Base-by-base conservation (phyloP, 2,113 vertebrate species). In the Dissostichus mawsoni region DNA sequence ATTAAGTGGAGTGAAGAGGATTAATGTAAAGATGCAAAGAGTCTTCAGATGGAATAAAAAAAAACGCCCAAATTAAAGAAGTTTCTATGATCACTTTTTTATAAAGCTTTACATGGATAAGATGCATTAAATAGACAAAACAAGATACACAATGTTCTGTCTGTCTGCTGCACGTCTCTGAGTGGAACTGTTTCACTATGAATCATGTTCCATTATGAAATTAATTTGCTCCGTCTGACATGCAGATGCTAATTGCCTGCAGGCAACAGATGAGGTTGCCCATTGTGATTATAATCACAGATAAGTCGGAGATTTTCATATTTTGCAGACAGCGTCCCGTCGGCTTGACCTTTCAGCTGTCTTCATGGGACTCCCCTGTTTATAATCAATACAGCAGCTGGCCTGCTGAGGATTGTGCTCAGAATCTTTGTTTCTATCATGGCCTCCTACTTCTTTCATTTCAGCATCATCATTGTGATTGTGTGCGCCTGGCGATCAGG, bases 271-370 rank as follows among this genome's bases (percentile, higher is more conserved):
- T 68, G 69, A 83, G 70, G 47, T 69, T 59, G 41, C 65, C 44
- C 52, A 20, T 67, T 82, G 56, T 86, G 87, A 91, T 92, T 84
- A 87, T 76, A 90, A 90, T 94, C 83, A 85, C 84, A 89, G 92
- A 91, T 86, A 86, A 79, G 53, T 84, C 74, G 45, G 74, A 88
- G 66, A 91, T 94, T 93, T 95, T 94, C 80, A 93, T 93, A 92
- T 92, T 93, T 92, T 85, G 81, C 89, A 93, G 90, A 93, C 90
- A 91, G 78, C 65, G 23, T 83, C 89, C 84, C 80, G 73, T 89
- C 86, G 2, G 13, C 73, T 68, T 91, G 93, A 93, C 91, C 92
- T 93, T 94, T 94, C 48, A 23, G 57, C 68, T 78, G 82, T 88
- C 92, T 93, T 90, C 89, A 82, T 78, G 90, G 78, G 89, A 86